Evolutionary conservation across 2,888 invertebrate genomes (phyloP), one percentile per base, ranked within the genome.

Genomic region (Scaptomyza parva): DNA sequence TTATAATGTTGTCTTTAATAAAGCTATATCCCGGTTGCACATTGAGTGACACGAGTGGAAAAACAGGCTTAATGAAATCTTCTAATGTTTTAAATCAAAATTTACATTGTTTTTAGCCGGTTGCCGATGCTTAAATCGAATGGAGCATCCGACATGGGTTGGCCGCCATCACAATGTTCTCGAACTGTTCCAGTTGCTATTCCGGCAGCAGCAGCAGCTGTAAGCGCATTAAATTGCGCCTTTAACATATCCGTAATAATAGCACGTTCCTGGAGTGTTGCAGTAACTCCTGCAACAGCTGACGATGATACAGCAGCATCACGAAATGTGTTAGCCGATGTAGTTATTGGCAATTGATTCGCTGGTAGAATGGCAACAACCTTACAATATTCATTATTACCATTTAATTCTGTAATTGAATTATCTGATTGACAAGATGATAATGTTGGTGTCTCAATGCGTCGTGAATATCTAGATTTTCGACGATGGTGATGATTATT

Each of bases 111-210:
- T 55, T 88, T 85, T 39, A 83, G 62, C 51, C 84, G 85, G 39
- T 60, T 74, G 62, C 87, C 84, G 64, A 88, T 80, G 69, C 88
- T 89, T 33, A 89, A 69, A 51, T 89, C 89, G 54, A 79, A 89
- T n/a, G 89, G 89, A 9, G 76, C 79, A 57, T 89, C 90, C 11
- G 73, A 43, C 14, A 67, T 44, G 2, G 69, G 37, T 12, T 0
- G 8, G 14, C 35, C 9, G 22, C 37, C 53, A 44, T 75, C 67
- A 50, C 50, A 30, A 35, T 59, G 68, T 17, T 66, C 28, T 9
- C 28, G 28, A 9, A 28, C 28, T 37, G 14, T 9, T 3, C 9
- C 61, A 17, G 37, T 41, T 22, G 57, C 47, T 17, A 70, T 60
- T 5, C 76, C 70, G 6, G 66, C 70, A 28, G 30, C 5, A 30